These are phyloP conservation scores for Scomber colias DNA, from an alignment of 2,113 vertebrate genomes.

Conservation along the genomic window DNA sequence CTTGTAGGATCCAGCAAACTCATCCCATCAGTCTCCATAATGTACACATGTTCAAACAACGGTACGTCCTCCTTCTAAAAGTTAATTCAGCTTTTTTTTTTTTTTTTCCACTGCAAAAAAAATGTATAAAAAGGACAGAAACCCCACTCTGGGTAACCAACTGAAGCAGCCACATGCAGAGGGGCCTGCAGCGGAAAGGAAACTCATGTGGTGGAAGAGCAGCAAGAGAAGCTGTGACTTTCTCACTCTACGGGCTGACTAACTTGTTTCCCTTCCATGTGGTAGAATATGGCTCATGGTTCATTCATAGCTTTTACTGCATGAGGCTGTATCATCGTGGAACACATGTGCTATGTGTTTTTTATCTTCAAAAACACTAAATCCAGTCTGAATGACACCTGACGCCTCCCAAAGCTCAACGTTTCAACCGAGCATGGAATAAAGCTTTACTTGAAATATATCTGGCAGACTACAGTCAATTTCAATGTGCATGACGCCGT, in stretches of 20 bases:
- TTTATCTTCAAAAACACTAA: slow-evolving; percentile 6
- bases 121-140: slow-evolving; percentile 34
- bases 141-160: slow-evolving; percentile 44
- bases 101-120: slow-evolving; percentile 59
- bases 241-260: slow-evolving; percentile 54
- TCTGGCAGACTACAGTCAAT: slow-evolving; percentile 4
- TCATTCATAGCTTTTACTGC: slow-evolving; percentile 48
- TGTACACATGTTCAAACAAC: slow-evolving; percentile 23
- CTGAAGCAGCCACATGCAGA: slow-evolving; percentile 35
- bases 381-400: not conserved
- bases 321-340: slow-evolving; percentile 25
- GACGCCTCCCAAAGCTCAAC: not conserved
- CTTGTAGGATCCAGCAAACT: slow-evolving; percentile 46
- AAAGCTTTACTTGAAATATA: slow-evolving; percentile 24
- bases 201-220: slow-evolving; percentile 51
- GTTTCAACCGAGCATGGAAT: slow-evolving; percentile 11
- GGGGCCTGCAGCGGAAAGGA: slow-evolving; percentile 56
- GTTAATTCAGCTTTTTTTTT: slow-evolving; percentile 38
- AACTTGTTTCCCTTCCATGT: slow-evolving; percentile 63
- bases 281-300: slow-evolving; percentile 29
- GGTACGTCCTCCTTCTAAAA: slow-evolving; percentile 28
- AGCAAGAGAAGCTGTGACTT: slow-evolving; percentile 58
- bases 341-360: not conserved
- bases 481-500: slow-evolving; percentile 14
- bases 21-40: slow-evolving; percentile 26